phyloP scores from a whole-genome alignment of 2,797 vertebrate species.

The Ara ararauna region DNA sequence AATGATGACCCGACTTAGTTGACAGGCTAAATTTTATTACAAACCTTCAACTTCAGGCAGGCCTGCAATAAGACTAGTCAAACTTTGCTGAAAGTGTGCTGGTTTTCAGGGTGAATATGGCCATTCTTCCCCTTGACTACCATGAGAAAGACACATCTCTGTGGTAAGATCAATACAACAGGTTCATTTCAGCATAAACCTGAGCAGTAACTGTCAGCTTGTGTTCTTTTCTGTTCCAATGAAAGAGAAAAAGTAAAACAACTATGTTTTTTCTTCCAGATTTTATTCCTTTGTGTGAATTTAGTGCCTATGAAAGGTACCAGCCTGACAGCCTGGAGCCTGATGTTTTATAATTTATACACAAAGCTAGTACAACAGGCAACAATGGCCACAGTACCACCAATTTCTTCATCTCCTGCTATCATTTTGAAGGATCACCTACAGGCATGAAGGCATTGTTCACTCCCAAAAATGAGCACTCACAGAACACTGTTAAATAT shows the following conservation, averaged over 20 bases:
- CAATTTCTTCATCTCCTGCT: constrained; percentile 6
- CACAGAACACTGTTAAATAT: background rate
- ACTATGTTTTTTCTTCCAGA: background rate
- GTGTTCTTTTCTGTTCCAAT: background rate
- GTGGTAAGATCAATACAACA: background rate
- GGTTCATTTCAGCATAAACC: background rate
- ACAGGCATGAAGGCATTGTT: constrained; percentile 13
- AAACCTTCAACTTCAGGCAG: background rate
- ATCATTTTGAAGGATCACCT: constrained; percentile 35
- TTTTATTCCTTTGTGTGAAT: constrained; percentile 36
- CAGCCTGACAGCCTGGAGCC: background rate
- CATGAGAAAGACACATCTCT: background rate
- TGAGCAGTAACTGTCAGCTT: constrained; percentile 1
- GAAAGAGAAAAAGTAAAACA: background rate
- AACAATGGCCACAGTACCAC: background rate
- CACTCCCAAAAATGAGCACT: background rate
- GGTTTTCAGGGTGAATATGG: background rate
- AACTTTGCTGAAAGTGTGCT: background rate
- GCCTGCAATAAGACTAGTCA: background rate
- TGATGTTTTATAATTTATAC: constrained; percentile 44
- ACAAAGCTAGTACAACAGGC: constrained; percentile 17
- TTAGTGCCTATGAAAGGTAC: constrained; percentile 27
- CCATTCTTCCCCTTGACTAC: background rate
- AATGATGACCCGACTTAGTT: background rate
- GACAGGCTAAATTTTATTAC: background rate